phyloP scores from a whole-genome alignment of 2,888 invertebrate species.

The Cryptophagus acutangulus region DNA sequence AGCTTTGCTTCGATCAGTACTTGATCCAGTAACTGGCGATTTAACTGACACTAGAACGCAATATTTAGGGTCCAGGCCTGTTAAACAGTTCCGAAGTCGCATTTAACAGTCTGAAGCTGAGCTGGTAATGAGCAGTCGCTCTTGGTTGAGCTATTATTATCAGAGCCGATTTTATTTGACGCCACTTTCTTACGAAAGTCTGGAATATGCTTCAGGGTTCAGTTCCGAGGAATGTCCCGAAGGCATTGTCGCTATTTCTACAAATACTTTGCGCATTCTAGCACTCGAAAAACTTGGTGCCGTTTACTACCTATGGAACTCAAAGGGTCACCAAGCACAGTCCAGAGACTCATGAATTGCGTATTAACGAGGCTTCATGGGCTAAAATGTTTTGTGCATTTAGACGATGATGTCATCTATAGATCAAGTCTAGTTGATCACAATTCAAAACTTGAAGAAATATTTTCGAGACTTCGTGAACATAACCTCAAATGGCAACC shows the following conservation, averaged over 20 bases:
- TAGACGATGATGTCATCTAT: no score
- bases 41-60: constrained; percentile 95
- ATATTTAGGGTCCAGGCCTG: constrained; percentile 91
- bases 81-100: constrained; percentile 81
- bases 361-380: no score
- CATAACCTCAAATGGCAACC: no score
- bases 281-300: constrained; percentile 97
- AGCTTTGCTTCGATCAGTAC: constrained; percentile 84
- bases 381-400: no score
- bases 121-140: constrained; percentile 93
- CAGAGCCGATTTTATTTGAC: constrained; percentile 95
- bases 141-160: constrained; percentile 98
- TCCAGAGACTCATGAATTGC: no score
- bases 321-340: no score
- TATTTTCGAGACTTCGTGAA: no score
- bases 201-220: constrained; percentile 98
- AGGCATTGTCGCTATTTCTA: constrained; percentile 98
- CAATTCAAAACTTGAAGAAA: no score
- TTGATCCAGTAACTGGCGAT: constrained; percentile 95
- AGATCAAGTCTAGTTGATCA: no score
- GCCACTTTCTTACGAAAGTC: constrained; percentile 90
- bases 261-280: constrained; percentile 93
- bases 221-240: constrained; percentile 97
- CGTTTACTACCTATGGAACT: constrained; percentile 97
- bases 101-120: constrained; percentile 97